Percentiles rank a stretch among this genome's conserved stretches.
phyloP scores from a whole-genome alignment of 2,113 vertebrate genomes.

The Rhinolophus sinicus region DNA sequence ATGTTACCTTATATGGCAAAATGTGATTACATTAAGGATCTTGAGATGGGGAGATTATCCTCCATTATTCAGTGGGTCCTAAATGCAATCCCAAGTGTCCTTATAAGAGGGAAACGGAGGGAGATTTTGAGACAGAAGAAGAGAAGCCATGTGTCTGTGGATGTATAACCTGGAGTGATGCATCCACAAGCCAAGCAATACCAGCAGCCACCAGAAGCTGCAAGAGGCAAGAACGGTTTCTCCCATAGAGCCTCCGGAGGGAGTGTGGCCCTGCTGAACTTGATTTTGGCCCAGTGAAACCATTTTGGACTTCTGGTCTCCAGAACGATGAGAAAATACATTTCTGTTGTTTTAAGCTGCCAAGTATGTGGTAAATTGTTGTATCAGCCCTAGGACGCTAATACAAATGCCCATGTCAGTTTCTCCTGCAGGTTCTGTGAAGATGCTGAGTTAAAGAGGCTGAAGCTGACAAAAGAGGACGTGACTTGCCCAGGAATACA shows the following conservation, averaged over 20 bases:
- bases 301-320: background rate
- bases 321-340: background rate
- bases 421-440: background rate
- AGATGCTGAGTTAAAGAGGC: background rate
- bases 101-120: background rate
- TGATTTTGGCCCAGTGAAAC: background rate
- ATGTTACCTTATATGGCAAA: background rate
- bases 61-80: background rate
- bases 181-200: background rate
- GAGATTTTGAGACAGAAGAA: background rate
- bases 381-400: background rate
- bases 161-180: background rate
- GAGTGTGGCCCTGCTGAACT: background rate
- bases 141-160: background rate
- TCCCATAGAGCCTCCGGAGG: background rate
- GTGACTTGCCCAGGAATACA: background rate
- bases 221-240: background rate
- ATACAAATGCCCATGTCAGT: background rate
- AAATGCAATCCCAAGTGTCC: background rate
- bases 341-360: background rate
- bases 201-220: background rate
- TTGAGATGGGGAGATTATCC: background rate
- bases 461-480: background rate
- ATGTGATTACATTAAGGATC: background rate
- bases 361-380: background rate